Conservation (phyloP, 1,140 invertebrate genomes). For the Drosophila dunni region DNA sequence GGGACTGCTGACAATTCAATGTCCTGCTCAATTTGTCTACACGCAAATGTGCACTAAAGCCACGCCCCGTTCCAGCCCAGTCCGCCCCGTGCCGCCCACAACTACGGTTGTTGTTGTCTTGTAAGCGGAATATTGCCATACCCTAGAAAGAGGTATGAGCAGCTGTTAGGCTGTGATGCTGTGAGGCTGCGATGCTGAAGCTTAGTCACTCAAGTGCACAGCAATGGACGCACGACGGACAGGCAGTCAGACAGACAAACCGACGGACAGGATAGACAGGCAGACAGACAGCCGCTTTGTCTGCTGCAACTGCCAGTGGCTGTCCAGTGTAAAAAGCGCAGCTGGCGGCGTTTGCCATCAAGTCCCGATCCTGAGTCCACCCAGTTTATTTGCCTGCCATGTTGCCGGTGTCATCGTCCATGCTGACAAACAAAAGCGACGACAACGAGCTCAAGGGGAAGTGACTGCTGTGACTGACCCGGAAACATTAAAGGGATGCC, state of each 20-base stretch:
- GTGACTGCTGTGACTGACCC: constrained; percentile 80
- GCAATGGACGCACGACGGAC: constrained; percentile 43
- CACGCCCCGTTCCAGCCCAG: background rate
- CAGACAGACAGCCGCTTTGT: constrained; percentile 52
- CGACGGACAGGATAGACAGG: constrained; percentile 2
- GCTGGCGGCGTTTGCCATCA: constrained; percentile 60
- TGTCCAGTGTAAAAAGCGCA: constrained; percentile 72
- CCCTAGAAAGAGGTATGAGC: constrained; percentile 4
- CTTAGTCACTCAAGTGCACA: constrained; percentile 80
- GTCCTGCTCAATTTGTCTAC: constrained; percentile 80
- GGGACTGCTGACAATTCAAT: constrained; percentile 75
- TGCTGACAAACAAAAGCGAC: constrained; percentile 81
- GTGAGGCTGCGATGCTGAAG: constrained; percentile 45
- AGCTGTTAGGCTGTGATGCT: constrained; percentile 50
- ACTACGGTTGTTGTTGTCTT: constrained; percentile 19
- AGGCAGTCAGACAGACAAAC: constrained; percentile 1
- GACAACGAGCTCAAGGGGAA: constrained; percentile 81
- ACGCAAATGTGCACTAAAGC: constrained; percentile 58
- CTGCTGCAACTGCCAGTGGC: constrained; percentile 39
- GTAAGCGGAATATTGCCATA: constrained; percentile 2
- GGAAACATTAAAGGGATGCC: constrained; percentile 77
- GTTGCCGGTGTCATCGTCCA: constrained; percentile 71
- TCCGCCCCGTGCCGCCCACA: constrained; percentile 25
- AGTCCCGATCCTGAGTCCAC: constrained; percentile 11
- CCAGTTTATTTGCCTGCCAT: constrained; percentile 29